phyloP scores from a whole-genome alignment of 2,113 vertebrate species.

The Otis tarda region DNA sequence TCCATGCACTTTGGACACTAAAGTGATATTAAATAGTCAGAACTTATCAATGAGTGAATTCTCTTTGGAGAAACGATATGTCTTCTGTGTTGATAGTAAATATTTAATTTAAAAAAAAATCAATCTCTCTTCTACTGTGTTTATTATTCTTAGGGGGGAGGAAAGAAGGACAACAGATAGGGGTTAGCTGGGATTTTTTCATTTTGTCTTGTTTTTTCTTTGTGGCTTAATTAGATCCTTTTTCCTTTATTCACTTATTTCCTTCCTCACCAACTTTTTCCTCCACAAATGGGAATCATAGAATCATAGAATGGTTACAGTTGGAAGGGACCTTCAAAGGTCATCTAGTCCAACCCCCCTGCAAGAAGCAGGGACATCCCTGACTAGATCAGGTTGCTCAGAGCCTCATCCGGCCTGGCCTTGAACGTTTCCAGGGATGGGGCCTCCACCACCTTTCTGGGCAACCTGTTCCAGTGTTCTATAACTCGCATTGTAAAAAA shows the following conservation, averaged over 20 bases:
- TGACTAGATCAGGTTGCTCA: too few relatives aligned
- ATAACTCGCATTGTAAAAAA: too few relatives aligned
- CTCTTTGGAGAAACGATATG: not conserved
- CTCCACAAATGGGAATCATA: not conserved
- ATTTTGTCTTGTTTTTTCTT: not conserved
- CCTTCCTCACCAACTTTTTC: not conserved
- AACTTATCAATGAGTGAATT: not conserved
- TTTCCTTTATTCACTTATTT: not conserved
- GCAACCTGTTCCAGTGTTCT: too few relatives aligned
- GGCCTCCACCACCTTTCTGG: too few relatives aligned
- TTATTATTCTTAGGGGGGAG: not conserved
- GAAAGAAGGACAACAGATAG: rapidly evolving
- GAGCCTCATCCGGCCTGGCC: too few relatives aligned
- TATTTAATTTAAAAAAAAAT: not conserved
- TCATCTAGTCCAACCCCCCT: too few relatives aligned
- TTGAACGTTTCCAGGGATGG: too few relatives aligned
- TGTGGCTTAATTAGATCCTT: not conserved
- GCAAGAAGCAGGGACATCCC: too few relatives aligned
- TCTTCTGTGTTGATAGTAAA: not conserved
- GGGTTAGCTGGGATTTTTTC: not conserved
- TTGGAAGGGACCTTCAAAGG: too few relatives aligned
- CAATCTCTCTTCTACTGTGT: not conserved
- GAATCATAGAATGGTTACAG: too few relatives aligned
- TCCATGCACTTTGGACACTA: not conserved
- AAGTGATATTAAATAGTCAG: not conserved